Percentiles rank a stretch among this genome's conserved stretches.
These are phyloP conservation scores for Fundulus diaphanus DNA, from an alignment of 2,797 vertebrate genomes.

Conservation along the genomic window DNA sequence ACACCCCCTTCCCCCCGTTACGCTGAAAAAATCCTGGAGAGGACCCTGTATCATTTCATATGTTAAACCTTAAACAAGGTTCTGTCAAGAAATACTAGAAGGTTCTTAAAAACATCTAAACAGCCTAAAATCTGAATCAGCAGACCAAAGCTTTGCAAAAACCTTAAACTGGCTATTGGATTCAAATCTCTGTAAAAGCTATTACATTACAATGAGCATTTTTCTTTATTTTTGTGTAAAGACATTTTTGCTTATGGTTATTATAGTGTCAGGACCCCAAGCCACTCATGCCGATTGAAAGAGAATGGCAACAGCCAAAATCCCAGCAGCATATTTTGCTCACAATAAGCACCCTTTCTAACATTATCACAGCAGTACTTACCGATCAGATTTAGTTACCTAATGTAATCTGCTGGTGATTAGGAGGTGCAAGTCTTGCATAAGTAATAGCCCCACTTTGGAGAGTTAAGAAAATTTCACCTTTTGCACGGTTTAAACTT, in stretches of 20 bases:
- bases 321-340: not conserved
- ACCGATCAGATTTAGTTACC: constrained; percentile 24
- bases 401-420: constrained; percentile 42
- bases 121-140: not conserved
- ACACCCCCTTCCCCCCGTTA: too few relatives aligned
- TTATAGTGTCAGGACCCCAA: not conserved
- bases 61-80: too few relatives aligned
- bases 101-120: not conserved
- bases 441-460: constrained; percentile 32
- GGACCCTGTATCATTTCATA: too few relatives aligned
- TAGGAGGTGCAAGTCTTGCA: constrained; percentile 33
- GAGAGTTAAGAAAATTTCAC: constrained; percentile 35
- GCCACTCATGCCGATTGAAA: not conserved
- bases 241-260: not conserved
- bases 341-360: constrained; percentile 12
- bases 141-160: not conserved
- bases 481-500: constrained; percentile 42
- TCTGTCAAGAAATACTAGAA: not conserved
- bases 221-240: not conserved
- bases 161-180: not conserved
- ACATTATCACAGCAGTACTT: constrained; percentile 13
- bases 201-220: not conserved
- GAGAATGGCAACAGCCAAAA: not conserved
- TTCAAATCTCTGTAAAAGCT: not conserved
- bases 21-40: too few relatives aligned